Evolutionary conservation across 1,140 invertebrate genomes (phyloP), one percentile per base, ranked within the genome.

Genomic region (Lepidurus couesii): DNA sequence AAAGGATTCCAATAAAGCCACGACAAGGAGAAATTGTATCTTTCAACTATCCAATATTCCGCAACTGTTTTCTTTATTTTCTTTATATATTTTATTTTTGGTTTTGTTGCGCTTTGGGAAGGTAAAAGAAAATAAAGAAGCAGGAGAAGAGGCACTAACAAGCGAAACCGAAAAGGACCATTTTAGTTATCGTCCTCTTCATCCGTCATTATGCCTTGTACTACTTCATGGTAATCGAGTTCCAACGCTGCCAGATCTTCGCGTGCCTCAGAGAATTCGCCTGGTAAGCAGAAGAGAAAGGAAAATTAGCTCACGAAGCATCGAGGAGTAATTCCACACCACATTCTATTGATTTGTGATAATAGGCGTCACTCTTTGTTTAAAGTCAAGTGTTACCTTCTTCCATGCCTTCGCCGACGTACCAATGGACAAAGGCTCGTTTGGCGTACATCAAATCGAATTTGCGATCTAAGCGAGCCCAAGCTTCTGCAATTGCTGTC

Each of bases 191-290:
- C 78, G 44, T 79, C 74, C 24, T 79, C 78, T 43, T 79, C 78
- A 8, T 79, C 78, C 11, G 74, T 75, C 26, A 16, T 45, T 42
- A 79, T 45, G 34, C 78, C 78, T 75, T 79, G 65, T 13, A 74
- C 79, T 9, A 88, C 86, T 82, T 88, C 87, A 73, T 86, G 84
- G 81, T 88, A 88, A 81, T 88, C 87, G 77, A 86, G 82, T 81
- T 87, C 86, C 26, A 86, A 82, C 44, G 84, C 87, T 24, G 87
- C 87, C 76, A 89, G 80, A 83, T 89, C 88, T 81, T 89, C 87
- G 65, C 88, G 83, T 21, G 88, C 88, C 83, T 89, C 88, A 13
- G 86, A 83, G 83, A 89, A 89, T 83, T 88, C 88, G 74, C 88
- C 87, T 82, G 76, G 3, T 34, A 34, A 34, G 4, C 34, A 26